These are phyloP conservation scores for Escarpia spicata DNA, from an alignment of 2,888 invertebrate genomes.

Conservation along the genomic window DNA sequence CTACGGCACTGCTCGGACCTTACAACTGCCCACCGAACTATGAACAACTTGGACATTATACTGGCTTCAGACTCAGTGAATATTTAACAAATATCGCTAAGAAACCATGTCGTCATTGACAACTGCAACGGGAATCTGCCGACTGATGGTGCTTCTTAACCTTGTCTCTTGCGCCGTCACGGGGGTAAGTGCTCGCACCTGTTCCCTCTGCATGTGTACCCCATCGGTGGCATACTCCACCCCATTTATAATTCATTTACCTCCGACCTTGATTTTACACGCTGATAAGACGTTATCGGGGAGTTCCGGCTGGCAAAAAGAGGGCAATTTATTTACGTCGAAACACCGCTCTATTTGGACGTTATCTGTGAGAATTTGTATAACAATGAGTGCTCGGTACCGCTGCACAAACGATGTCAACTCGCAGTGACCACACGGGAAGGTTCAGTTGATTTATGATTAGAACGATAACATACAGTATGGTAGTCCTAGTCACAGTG, in stretches of 20 bases:
- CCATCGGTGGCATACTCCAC: not conserved
- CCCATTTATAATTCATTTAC: not conserved
- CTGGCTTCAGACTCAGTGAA: not conserved
- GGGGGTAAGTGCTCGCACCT: not conserved
- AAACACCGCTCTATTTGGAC: not conserved
- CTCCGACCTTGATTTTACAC: not conserved
- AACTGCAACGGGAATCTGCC: not conserved
- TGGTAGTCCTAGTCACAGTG: not conserved
- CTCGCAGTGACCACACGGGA: not conserved
- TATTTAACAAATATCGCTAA: not conserved
- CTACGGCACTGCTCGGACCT: not conserved
- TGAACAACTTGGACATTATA: not conserved
- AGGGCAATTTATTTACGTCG: not conserved
- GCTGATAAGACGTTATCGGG: not conserved
- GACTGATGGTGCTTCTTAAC: not conserved
- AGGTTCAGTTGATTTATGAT: not conserved
- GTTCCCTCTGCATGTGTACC: not conserved
- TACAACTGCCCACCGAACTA: not conserved
- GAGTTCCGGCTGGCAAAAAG: not conserved
- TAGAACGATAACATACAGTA: not conserved
- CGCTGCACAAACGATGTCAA: not conserved
- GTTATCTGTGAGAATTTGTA: not conserved
- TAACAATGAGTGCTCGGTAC: not conserved
- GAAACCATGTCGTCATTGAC: not conserved
- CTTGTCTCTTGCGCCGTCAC: not conserved